Conservation (phyloP, 92 coral and sea anemone species). For the Phenganax subtilis region DNA sequence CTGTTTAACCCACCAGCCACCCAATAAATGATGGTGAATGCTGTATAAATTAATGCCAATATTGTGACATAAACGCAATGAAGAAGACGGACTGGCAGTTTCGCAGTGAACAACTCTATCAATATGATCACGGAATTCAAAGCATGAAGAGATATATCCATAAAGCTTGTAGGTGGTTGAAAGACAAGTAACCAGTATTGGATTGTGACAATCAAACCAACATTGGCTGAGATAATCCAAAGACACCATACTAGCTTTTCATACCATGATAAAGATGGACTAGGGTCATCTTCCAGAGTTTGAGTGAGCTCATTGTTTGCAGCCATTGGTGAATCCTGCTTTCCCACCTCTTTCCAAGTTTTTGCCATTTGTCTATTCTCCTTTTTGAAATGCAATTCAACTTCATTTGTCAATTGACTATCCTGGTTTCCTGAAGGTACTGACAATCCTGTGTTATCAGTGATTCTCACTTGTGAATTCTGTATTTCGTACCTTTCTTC, state of each 20-base stretch:
- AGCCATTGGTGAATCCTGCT: too few species aligned
- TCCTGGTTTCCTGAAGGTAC: not conserved
- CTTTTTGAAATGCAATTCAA: too few species aligned
- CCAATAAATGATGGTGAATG: slow-evolving; percentile 1
- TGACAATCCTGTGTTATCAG: not conserved
- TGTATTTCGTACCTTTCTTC: not conserved
- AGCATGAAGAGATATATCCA: slow-evolving; percentile 30
- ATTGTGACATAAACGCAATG: slow-evolving; percentile 1
- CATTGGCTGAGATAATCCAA: slow-evolving; percentile 23
- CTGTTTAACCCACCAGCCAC: slow-evolving; percentile 15
- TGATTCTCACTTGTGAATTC: not conserved
- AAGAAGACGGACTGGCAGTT: not conserved
- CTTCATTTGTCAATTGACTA: too few species aligned
- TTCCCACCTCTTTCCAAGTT: too few species aligned
- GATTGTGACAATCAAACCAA: slow-evolving; percentile 10
- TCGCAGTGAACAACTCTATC: slow-evolving; percentile 2
- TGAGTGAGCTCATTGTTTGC: not conserved
- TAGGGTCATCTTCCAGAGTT: not conserved
- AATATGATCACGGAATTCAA: slow-evolving; percentile 9
- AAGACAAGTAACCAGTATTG: slow-evolving; percentile 12
- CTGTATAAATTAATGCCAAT: not conserved
- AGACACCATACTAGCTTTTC: slow-evolving; percentile 19
- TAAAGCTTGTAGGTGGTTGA: slow-evolving; percentile 17
- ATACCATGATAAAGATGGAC: slow-evolving; percentile 3
- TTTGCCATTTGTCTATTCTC: too few species aligned